Base-by-base conservation (phyloP, 2,797 vertebrate genomes). In the Kryptolebias ocellatus region DNA sequence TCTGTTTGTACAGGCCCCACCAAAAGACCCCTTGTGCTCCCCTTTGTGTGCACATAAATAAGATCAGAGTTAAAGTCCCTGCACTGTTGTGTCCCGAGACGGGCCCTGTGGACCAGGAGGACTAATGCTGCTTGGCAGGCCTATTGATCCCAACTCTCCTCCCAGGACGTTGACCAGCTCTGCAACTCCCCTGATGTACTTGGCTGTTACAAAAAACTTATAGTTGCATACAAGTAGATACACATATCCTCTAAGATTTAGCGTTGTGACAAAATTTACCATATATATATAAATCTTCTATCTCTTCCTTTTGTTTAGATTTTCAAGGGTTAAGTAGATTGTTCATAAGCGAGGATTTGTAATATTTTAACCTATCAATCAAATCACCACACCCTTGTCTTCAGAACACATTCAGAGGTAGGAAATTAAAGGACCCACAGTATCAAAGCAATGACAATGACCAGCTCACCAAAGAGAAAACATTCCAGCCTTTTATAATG, bases 21-120 rank as follows among this genome's bases (percentile, higher is more conserved):
- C 90, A 83, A 88, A 92, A 90, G 87, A 88, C 84, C 89, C 78
- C 83, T 88, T 85, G 90, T 89, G 79, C 87, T 88, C 79, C 74
- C 83, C 81, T 92, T 95, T 95, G 93, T 94, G 86, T 44, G 81
- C 89, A 89, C 84, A 83, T 92, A 93, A 94, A 94, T 93, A 94
- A 92, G 92, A 93, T 93, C 92, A 94, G 87, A 93, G 92, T 90
- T 91, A 88, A 88, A 91, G 87, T 93, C 92, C 85, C 88, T 84
- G 70, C 72, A 78, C 90, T 87, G 86, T 92, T 89, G 90, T 91
- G 91, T 90, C 84, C 72, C 60, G 79, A 86, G 88, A 92, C 86
- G 67, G 87, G 90, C 80, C 70, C 74, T 78, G 78, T 72, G 81
- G 87, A 65, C 81, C 84, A 18, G 54, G 74, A 84, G 87, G 91